Evolutionary conservation across 2,797 vertebrate genomes (phyloP).

Genomic region (Clarias laeviceps): DNA sequence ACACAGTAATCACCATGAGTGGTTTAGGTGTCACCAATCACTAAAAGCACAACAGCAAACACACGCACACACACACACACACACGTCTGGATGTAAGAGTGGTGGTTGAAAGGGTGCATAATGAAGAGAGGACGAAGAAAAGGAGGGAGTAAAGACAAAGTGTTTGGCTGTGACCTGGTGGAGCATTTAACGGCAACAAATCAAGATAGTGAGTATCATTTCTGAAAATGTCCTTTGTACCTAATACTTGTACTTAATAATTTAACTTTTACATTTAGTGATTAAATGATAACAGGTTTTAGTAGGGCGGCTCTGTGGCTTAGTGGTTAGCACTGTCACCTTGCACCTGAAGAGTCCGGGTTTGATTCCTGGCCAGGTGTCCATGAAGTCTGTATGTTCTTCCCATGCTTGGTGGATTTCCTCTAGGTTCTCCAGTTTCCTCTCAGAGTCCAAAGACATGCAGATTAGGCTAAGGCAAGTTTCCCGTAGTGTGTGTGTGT

Average conservation of each 20-base stretch:
- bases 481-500: no score
- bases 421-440: no score
- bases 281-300: neutral
- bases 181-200: slow-evolving; percentile 80
- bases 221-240: neutral
- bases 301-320: neutral
- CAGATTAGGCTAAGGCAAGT: no score
- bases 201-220: slow-evolving; percentile 82
- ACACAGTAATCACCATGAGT: slow-evolving; percentile 31
- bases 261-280: neutral
- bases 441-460: no score
- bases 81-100: slow-evolving; percentile 48
- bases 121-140: slow-evolving; percentile 83
- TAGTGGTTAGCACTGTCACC: no score
- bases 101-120: slow-evolving; percentile 53
- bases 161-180: slow-evolving; percentile 90
- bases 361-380: no score
- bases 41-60: slow-evolving; percentile 19
- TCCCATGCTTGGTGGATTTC: no score
- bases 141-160: slow-evolving; percentile 80
- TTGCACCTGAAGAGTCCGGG: no score
- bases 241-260: no score
- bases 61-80: slow-evolving; percentile 28
- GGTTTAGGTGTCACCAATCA: neutral
- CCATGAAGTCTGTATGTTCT: no score